phyloP scores from a whole-genome alignment of 2,797 vertebrate genomes.

The Crenichthys baileyi region DNA sequence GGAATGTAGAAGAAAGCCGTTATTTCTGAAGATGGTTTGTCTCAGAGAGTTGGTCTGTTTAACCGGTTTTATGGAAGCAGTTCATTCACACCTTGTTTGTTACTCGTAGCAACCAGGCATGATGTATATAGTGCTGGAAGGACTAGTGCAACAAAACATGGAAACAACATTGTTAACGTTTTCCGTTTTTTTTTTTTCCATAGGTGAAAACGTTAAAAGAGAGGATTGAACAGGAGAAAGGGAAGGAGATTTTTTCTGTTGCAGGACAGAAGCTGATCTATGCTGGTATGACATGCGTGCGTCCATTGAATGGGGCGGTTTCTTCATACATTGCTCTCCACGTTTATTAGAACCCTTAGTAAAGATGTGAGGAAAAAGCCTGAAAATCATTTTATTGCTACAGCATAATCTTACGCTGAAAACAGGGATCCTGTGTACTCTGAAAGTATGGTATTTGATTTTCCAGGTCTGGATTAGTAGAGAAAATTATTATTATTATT shows the following conservation, averaged over 20 bases:
- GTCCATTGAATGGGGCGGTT: background rate
- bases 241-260: conserved; percentile 92
- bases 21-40: background rate
- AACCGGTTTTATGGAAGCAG: conserved; percentile 14
- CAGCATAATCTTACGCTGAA: too few relatives aligned
- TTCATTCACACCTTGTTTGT: conserved; percentile 19
- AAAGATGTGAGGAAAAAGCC: background rate
- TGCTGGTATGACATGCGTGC: conserved; percentile 84
- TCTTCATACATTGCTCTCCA: background rate
- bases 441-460: too few relatives aligned
- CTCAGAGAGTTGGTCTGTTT: background rate
- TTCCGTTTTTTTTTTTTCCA: background rate
- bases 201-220: conserved; percentile 94
- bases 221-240: conserved; percentile 93
- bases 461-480: background rate
- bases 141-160: background rate
- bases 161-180: background rate
- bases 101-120: background rate
- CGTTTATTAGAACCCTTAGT: background rate
- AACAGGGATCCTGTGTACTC: too few relatives aligned
- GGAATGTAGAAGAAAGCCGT: background rate
- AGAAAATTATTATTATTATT: too few relatives aligned
- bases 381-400: too few relatives aligned
- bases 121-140: background rate
- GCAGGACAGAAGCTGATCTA: conserved; percentile 95